These are phyloP conservation scores for Protobothrops mucrosquamatus DNA, from an alignment of 2,113 vertebrate species.

Conservation along the genomic window DNA sequence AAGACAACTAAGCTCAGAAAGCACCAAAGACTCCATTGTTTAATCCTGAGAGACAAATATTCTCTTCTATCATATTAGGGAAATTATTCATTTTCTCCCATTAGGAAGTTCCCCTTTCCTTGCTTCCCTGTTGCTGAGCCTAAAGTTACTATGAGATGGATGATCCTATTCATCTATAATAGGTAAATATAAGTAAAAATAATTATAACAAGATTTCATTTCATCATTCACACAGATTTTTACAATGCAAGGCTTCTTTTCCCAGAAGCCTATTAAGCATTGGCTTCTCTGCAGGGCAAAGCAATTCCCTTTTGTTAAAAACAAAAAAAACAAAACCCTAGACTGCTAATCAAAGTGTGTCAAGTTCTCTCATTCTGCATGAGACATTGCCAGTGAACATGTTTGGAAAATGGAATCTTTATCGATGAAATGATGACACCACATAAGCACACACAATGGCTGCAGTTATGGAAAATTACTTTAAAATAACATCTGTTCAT, in stretches of 20 bases:
- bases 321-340: neutral
- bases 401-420: neutral
- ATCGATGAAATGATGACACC: neutral
- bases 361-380: neutral
- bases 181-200: neutral
- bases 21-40: neutral
- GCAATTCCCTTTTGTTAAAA: neutral
- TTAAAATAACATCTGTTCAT: constrained; percentile 28
- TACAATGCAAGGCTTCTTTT: neutral
- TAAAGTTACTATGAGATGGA: neutral
- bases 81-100: neutral
- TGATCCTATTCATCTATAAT: neutral
- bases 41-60: neutral
- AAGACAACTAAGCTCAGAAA: neutral
- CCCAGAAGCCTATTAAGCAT: neutral
- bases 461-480: constrained; percentile 7
- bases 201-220: neutral
- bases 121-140: neutral
- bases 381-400: neutral
- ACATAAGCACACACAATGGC: neutral
- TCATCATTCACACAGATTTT: neutral
- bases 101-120: neutral
- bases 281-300: neutral
- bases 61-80: neutral
- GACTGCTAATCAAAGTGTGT: neutral